These are phyloP conservation scores for Fregetta grallaria DNA, from an alignment of 2,113 vertebrate genomes.

Conservation along the genomic window DNA sequence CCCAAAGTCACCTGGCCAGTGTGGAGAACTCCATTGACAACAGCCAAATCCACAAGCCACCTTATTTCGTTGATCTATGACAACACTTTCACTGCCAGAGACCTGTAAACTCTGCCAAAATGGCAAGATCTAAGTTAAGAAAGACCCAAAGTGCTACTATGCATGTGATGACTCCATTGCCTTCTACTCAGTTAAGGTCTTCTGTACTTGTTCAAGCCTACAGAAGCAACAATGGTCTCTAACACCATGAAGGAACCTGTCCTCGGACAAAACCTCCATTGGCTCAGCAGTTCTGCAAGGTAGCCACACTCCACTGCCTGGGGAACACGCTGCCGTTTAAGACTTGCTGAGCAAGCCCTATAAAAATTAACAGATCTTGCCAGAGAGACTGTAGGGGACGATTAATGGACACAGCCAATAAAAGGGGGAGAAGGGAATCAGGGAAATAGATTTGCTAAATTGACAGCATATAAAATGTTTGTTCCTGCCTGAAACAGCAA, in stretches of 20 bases:
- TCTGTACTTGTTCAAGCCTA: not conserved
- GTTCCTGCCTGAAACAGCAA: conserved; percentile 35
- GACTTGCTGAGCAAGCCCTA: not conserved
- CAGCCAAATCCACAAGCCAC: not conserved
- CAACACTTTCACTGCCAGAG: not conserved
- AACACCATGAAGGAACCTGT: not conserved
- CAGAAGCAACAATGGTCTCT: not conserved
- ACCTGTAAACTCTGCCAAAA: not conserved
- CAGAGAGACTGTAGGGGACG: not conserved
- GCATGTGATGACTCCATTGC: not conserved
- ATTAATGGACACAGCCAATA: not conserved
- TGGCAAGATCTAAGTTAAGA: not conserved
- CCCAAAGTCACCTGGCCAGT: not conserved
- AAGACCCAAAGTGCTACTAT: not conserved
- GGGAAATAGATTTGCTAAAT: not conserved
- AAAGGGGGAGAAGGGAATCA: not conserved
- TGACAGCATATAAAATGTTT: conserved; percentile 39
- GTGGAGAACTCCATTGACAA: not conserved
- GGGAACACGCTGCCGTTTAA: not conserved
- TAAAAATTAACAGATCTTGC: not conserved
- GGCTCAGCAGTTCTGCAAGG: not conserved
- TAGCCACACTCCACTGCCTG: not conserved
- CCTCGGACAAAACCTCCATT: not conserved
- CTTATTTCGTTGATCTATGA: not conserved
- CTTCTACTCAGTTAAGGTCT: not conserved